Conservation (phyloP, 2,113 vertebrate genomes). For the Agelaius phoeniceus region DNA sequence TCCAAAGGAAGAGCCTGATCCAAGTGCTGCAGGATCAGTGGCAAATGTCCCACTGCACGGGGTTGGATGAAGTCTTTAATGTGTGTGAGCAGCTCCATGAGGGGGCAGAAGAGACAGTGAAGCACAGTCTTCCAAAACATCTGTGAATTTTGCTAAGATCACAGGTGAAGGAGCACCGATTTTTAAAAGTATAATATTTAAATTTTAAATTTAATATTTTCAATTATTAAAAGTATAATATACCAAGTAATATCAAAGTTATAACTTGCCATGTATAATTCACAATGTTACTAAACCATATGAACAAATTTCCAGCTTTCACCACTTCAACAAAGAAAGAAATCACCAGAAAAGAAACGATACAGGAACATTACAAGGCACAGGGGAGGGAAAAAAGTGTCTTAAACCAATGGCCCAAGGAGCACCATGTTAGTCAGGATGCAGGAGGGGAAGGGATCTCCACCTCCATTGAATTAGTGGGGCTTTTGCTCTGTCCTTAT, state of each 20-base stretch:
- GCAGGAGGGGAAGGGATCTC: not conserved
- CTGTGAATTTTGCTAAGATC: not conserved
- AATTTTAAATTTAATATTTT: not conserved
- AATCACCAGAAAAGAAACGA: not conserved
- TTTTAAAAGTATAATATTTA: not conserved
- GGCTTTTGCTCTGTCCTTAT: not conserved
- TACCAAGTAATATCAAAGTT: not conserved
- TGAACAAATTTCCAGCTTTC: not conserved
- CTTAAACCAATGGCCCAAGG: not conserved
- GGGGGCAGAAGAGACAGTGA: conserved; percentile 48
- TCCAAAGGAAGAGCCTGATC: not conserved
- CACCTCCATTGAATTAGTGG: not conserved
- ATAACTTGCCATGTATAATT: not conserved
- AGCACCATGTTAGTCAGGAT: not conserved
- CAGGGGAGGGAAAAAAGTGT: not conserved
- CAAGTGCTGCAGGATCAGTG: not conserved
- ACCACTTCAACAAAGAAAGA: not conserved
- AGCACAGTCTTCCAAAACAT: not conserved
- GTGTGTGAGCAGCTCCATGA: not conserved
- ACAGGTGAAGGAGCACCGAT: not conserved
- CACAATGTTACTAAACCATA: not conserved
- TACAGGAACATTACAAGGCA: not conserved
- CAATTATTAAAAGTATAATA: not conserved
- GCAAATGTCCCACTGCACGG: not conserved
- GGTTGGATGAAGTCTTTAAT: not conserved